Percentiles rank a stretch among this genome's conserved stretches.
Conservation (phyloP, 2,113 vertebrate species). For the Sphaerodactylus townsendi region DNA sequence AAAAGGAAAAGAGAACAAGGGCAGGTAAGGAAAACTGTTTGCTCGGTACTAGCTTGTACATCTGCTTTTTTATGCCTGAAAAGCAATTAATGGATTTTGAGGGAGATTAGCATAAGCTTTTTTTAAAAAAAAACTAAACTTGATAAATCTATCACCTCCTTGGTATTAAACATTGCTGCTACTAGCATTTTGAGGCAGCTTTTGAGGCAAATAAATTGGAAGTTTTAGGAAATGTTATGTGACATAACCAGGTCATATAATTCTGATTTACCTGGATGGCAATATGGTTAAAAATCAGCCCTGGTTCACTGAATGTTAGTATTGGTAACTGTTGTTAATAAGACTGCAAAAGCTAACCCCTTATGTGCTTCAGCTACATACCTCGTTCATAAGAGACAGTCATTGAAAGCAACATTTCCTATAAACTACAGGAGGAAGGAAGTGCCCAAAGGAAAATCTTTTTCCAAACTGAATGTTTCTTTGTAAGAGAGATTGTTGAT, state of each 20-base stretch:
- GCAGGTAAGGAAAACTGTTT: conserved; percentile 76
- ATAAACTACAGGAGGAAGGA: too few species aligned
- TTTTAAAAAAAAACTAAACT: neutral
- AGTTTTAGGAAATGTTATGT: neutral
- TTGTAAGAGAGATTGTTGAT: too few species aligned
- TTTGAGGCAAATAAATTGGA: neutral
- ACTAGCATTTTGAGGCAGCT: neutral
- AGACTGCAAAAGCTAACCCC: neutral
- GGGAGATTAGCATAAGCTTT: neutral
- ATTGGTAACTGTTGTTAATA: neutral
- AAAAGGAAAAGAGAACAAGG: conserved; percentile 90
- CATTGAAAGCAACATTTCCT: neutral
- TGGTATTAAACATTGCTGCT: neutral
- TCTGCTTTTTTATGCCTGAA: neutral
- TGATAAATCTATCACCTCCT: neutral
- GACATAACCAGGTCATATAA: neutral
- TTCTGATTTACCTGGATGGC: neutral
- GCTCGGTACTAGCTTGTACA: neutral
- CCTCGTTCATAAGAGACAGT: neutral
- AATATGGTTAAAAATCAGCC: neutral
- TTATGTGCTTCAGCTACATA: neutral
- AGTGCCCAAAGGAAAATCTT: too few species aligned
- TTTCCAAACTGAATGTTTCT: too few species aligned
- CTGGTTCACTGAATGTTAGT: neutral
- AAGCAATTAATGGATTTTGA: neutral